phyloP scores from a whole-genome alignment of 2,888 invertebrate species.

The Xestoiulus laeticollis region DNA sequence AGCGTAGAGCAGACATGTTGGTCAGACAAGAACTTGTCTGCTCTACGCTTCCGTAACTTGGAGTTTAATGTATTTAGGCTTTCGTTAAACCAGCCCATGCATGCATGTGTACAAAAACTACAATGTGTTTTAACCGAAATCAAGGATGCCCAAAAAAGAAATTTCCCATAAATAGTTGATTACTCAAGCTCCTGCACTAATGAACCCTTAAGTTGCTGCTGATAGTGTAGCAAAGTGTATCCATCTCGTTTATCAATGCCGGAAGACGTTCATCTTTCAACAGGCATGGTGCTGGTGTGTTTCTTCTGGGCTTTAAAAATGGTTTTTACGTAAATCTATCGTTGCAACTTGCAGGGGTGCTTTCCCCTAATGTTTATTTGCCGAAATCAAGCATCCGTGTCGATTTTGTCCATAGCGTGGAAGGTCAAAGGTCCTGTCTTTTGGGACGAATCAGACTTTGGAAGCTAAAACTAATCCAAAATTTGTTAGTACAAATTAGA shows the following conservation, averaged over 20 bases:
- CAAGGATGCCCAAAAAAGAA: too few species aligned
- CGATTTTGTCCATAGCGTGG: background rate
- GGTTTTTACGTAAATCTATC: background rate
- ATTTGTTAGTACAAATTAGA: background rate
- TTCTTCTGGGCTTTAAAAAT: background rate
- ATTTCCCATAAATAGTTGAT: background rate
- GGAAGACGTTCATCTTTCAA: constrained; percentile 22
- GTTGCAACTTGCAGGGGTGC: background rate
- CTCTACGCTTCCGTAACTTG: too few species aligned
- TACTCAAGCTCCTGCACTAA: too few species aligned
- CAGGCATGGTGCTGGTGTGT: background rate
- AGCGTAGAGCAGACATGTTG: too few species aligned
- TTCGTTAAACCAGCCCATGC: too few species aligned
- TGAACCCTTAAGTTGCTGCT: too few species aligned
- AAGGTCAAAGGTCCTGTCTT: background rate
- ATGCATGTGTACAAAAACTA: too few species aligned
- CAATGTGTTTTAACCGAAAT: too few species aligned
- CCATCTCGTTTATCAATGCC: background rate
- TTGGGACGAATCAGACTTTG: background rate
- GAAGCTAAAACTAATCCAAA: background rate
- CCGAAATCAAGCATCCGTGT: background rate
- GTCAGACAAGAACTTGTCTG: too few species aligned
- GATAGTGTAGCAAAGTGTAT: too few species aligned
- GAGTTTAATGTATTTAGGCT: too few species aligned
- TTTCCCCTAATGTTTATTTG: background rate